A percentile compares a stretch with the other conserved stretches of the same genome.
Conservation (phyloP, 2,113 vertebrate genomes). For the Rissa tridactyla region DNA sequence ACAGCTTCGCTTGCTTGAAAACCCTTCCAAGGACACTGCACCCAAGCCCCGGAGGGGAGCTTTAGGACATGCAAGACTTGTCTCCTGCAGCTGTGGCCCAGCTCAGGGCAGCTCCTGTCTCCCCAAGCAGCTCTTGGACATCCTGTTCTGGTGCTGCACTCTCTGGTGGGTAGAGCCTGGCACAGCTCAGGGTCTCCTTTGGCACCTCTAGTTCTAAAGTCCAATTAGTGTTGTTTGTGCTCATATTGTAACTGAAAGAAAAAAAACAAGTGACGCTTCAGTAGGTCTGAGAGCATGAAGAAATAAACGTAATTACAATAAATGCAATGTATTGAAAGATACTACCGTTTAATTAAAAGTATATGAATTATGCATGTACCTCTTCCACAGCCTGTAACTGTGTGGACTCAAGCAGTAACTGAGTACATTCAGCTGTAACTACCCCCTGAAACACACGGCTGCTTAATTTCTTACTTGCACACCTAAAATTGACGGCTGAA, state of each 20-base stretch:
- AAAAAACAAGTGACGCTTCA: neutral
- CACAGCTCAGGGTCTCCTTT: neutral
- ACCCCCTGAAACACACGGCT: neutral
- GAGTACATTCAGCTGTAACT: neutral
- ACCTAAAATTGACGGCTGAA: neutral
- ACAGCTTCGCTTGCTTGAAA: neutral
- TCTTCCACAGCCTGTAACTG: neutral
- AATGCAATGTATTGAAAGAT: constrained; percentile 9
- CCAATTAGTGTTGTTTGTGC: neutral
- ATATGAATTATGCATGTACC: constrained; percentile 16
- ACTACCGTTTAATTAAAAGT: constrained; percentile 20
- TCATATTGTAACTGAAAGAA: neutral
- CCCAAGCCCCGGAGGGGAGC: neutral
- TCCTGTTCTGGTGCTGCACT: rapidly evolving
- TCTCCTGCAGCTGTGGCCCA: neutral
- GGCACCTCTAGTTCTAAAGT: neutral
- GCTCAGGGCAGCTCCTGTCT: neutral
- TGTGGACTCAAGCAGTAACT: neutral
- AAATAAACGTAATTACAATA: constrained; percentile 2
- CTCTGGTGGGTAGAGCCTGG: neutral
- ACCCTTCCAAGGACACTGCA: neutral
- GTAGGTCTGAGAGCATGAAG: neutral
- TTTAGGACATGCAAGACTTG: neutral
- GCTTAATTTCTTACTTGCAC: neutral
- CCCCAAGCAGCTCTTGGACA: neutral